These are phyloP conservation scores for Sciurus carolinensis DNA, from an alignment of 2,797 vertebrate species.

Conservation along the genomic window DNA sequence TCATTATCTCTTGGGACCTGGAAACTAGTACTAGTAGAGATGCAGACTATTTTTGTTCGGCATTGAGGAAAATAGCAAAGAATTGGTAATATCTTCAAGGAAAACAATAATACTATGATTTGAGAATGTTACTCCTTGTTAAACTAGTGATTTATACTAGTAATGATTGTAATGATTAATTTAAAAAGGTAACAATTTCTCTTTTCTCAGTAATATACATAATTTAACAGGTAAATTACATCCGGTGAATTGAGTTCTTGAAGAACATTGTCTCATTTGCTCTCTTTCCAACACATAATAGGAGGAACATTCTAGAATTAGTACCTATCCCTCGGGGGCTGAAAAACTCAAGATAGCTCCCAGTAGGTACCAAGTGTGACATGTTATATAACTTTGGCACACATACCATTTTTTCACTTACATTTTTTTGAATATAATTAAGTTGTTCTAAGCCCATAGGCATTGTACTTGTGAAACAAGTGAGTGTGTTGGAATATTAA, in stretches of 20 bases:
- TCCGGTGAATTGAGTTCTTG: background rate
- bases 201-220: background rate
- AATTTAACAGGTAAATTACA: background rate
- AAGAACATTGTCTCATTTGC: background rate
- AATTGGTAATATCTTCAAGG: background rate
- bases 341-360: background rate
- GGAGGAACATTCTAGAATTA: background rate
- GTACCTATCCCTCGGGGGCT: background rate
- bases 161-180: background rate
- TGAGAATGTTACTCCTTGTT: background rate
- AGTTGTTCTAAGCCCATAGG: background rate
- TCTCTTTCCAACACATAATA: background rate
- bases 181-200: background rate
- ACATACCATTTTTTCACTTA: background rate
- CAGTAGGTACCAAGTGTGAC: background rate
- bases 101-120: background rate
- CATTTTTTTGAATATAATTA: background rate
- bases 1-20: constrained; percentile 62
- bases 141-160: background rate
- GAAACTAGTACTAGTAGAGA: constrained; percentile 19
- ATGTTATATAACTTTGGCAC: background rate
- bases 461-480: background rate
- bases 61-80: background rate
- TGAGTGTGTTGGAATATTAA: constrained; percentile 33
- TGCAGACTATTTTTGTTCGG: background rate